Evolutionary conservation across 1,140 invertebrate species (phyloP).

Genomic region (Drosophila pachea): DNA sequence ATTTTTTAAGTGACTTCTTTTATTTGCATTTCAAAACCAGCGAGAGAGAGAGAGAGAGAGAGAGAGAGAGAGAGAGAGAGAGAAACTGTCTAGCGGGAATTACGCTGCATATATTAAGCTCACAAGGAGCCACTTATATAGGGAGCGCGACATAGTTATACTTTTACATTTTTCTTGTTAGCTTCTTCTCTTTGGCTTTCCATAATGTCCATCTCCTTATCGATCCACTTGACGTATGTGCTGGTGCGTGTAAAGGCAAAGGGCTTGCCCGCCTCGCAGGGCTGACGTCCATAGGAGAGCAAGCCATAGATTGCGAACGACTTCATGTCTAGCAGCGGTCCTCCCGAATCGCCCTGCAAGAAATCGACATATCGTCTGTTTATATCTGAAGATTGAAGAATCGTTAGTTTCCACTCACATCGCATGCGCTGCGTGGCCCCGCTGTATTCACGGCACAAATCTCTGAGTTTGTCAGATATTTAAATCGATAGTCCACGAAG

Average conservation of each 20-base stretch:
- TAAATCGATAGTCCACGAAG: conserved; percentile 10
- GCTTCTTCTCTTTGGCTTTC: background rate
- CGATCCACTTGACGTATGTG: conserved; percentile 40
- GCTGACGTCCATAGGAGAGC: conserved; percentile 47
- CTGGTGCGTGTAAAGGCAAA: conserved; percentile 58
- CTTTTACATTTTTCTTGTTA: background rate
- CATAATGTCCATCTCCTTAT: conserved; percentile 25
- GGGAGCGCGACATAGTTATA: background rate
- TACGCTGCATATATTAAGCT: conserved; percentile 54
- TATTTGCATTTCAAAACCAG: conserved; percentile 68
- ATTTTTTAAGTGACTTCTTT: conserved; percentile 73
- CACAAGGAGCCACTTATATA: background rate
- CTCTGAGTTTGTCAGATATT: conserved; percentile 34
- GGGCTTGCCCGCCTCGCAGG: conserved; percentile 31
- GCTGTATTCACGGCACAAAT: conserved; percentile 46
- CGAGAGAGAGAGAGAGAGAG: conserved; percentile 6
- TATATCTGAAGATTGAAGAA: background rate
- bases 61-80: background rate
- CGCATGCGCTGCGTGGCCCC: conserved; percentile 49
- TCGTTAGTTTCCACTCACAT: conserved; percentile 29
- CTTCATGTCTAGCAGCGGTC: conserved; percentile 39
- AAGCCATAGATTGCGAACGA: conserved; percentile 31
- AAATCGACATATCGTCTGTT: background rate
- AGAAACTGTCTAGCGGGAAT: conserved; percentile 49
- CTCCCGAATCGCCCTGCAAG: conserved; percentile 59